phyloP scores from a whole-genome alignment of 1,140 invertebrate species.

The Thaumatotibia leucotreta region DNA sequence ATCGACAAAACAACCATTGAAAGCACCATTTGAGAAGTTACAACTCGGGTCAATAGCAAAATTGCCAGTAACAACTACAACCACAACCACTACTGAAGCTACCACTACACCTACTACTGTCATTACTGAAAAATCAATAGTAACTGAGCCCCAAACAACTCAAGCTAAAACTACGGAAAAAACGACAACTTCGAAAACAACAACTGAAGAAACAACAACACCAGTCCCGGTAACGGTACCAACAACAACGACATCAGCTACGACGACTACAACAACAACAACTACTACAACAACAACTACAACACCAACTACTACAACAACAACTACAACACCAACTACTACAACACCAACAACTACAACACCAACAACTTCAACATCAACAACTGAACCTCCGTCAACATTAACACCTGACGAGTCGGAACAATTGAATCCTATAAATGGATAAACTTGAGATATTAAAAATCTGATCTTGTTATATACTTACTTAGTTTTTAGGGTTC shows the following conservation, averaged over 20 bases:
- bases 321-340: neutral
- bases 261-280: neutral
- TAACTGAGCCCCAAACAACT: no score
- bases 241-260: neutral
- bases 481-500: no score
- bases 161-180: neutral
- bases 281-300: neutral
- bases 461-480: no score
- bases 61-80: neutral
- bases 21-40: neutral
- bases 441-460: no score
- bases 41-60: neutral
- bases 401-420: no score
- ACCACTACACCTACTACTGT: neutral
- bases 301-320: neutral
- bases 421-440: no score
- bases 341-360: neutral
- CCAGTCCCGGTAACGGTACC: neutral
- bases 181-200: neutral
- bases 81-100: neutral
- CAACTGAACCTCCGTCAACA: neutral
- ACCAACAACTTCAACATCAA: neutral
- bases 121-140: neutral
- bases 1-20: slow-evolving; percentile 12
- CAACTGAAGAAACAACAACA: neutral